Conservation (phyloP, 2,797 vertebrate species). For the Hozukius guyotensis region DNA sequence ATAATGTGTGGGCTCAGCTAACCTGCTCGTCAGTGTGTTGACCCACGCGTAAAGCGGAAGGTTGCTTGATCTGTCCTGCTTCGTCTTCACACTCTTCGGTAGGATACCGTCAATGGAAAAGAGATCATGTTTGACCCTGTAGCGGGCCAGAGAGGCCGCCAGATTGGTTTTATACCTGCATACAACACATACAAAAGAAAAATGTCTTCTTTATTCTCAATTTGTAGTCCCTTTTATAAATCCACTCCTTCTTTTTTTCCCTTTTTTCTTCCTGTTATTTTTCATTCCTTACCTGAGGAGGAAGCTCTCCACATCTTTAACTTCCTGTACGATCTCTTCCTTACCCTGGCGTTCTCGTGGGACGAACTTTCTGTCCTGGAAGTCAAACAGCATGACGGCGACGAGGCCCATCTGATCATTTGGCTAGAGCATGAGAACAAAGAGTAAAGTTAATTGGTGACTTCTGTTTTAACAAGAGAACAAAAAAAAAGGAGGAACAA, state of each 20-base stretch:
- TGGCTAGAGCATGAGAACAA: slow-evolving; percentile 71
- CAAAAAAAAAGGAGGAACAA: neutral
- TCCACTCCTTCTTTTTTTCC: neutral
- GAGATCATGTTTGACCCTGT: slow-evolving; percentile 87
- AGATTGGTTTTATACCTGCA: slow-evolving; percentile 87
- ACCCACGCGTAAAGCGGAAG: slow-evolving; percentile 90
- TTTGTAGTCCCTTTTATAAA: neutral
- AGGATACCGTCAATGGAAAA: slow-evolving; percentile 85
- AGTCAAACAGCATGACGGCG: slow-evolving; percentile 91
- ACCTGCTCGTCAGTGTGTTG: slow-evolving; percentile 85
- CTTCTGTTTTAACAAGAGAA: slow-evolving; percentile 1
- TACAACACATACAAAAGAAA: slow-evolving; percentile 49
- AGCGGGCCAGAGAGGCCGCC: slow-evolving; percentile 89
- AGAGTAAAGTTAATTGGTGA: slow-evolving; percentile 1
- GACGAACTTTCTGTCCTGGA: slow-evolving; percentile 90
- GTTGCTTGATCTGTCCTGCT: slow-evolving; percentile 83
- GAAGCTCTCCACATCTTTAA: slow-evolving; percentile 84
- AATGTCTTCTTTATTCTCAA: neutral
- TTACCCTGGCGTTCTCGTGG: slow-evolving; percentile 65
- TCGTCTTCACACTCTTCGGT: slow-evolving; percentile 84
- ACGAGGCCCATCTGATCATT: slow-evolving; percentile 87
- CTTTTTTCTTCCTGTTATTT: neutral
- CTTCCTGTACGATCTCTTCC: slow-evolving; percentile 80
- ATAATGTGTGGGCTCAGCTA: neutral
- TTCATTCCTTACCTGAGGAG: slow-evolving; percentile 80